Conservation (phyloP, 1,140 invertebrate species). For the Wasmannia auropunctata region DNA sequence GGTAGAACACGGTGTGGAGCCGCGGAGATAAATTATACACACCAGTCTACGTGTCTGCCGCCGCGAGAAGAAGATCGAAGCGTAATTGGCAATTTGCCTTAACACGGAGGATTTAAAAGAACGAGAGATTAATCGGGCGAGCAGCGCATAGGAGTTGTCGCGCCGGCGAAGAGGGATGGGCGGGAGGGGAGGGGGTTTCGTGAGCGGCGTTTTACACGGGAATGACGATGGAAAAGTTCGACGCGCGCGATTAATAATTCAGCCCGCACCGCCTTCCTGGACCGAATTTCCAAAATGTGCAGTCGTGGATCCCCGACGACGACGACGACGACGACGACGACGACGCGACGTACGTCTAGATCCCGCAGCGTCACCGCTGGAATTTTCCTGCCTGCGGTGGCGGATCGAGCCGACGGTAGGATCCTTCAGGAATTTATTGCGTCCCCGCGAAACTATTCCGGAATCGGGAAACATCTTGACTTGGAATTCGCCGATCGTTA, state of each 20-base stretch:
- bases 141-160: background rate
- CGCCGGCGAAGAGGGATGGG: no score
- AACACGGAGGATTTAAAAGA: constrained; percentile 46
- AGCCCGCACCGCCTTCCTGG: background rate
- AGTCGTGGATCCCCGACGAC: constrained; percentile 21
- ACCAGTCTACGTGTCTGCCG: constrained; percentile 1
- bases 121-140: constrained; percentile 34
- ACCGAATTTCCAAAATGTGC: constrained; percentile 53
- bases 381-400: constrained; percentile 53
- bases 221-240: constrained; percentile 48
- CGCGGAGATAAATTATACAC: constrained; percentile 11
- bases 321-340: no score
- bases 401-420: constrained; percentile 37
- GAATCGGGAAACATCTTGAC: constrained; percentile 59
- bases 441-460: constrained; percentile 51
- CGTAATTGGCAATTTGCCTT: constrained; percentile 54
- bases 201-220: constrained; percentile 28
- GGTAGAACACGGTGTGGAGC: background rate
- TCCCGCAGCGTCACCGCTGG: constrained; percentile 54
- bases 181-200: no score
- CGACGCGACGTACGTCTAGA: constrained; percentile 45
- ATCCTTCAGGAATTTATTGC: constrained; percentile 60
- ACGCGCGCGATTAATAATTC: constrained; percentile 57
- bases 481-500: constrained; percentile 57
- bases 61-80: constrained; percentile 16